Base-by-base conservation (phyloP, 2,797 vertebrate genomes). In the Eupleurogrammus muticus region DNA sequence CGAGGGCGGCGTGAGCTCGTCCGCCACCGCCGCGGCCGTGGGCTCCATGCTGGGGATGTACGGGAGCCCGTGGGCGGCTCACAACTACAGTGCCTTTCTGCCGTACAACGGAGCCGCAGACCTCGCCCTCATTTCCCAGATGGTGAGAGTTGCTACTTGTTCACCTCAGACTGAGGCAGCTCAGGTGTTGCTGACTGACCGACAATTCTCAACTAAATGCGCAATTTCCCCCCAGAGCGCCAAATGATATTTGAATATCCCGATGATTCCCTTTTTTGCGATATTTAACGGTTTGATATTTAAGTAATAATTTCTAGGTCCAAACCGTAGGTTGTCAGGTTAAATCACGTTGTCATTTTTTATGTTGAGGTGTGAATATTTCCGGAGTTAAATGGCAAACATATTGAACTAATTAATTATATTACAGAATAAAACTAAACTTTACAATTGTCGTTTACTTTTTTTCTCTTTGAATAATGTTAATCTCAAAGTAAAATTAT, bases 21-120 rank as follows among this genome's bases (percentile, higher is more conserved):
- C 96, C 0, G 95, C 95, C 0, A 92, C 96, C 48, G 94, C 96
- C 60, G 95, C 96, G 47, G 94, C 96, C 16, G 96, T 98, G 77
- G 96, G 96, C 84, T 97, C 97, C 35, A 95, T 98, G 91, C 92
- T 98, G 93, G 96, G 97, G 91, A 96, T 99, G 96, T 99, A 99
- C 87, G 95, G 96, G 49, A 95, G 92, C 73, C 97, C 97, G 13
- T 98, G 97, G 93, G 95, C 95, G 87, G 93, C 96, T 82, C 96
- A 95, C 64, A 96, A 94, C 93, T 99, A 98, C 92, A 96, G 96
- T 95, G 97, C 97, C 86, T 98, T 98, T 84, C 92, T 99, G 82
- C 96, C 97, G 87, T 98, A 98, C 92, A 96, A 95, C 93, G 93
- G 94, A 84, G 96, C 86, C 77, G 58, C 97, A 53, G 97, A 99